Evolutionary conservation across 2,888 invertebrate genomes (phyloP), one percentile per base, ranked within the genome.

Genomic region (Drosophila rubida): DNA sequence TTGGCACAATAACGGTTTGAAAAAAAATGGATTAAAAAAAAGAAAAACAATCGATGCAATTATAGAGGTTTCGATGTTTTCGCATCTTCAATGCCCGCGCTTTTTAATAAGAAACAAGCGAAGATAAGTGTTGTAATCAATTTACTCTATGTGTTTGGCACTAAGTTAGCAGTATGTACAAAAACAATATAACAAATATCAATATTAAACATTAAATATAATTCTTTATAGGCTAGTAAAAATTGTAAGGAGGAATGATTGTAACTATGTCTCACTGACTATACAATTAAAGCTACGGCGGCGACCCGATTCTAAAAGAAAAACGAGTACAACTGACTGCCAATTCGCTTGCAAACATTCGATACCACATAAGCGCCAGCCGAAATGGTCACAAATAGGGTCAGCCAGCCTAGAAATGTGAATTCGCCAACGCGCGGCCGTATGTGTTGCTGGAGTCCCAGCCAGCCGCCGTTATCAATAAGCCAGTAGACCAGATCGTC

Each of bases 401-500:
- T 91, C 50, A 92, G 66, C 89, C 91, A 90, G 65, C 90, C 91
- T 1, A 92, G 80, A 75, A 92, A 90, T 59, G 91, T 90, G 61
- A 91, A 88, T 70, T 90, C 87, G 5, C 89, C 88, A 8, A 77
- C 80, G 30, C 87, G 87, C 9, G 91, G 91, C 8, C 89, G 72
- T 45, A 91, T 91, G 48, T 92, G 91, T 62, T 91, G 87, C 51
- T 91, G 90, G 13, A 92, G 66, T 14, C 92, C 92, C 60, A 88
- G 64, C 97, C 97, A 97, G 91, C 97, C 97, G 23, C 97, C 97
- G 86, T 96, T 96, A 41, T 94, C 93, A 42, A 95, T 95, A 23
- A 97, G 94, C 97, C 97, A 97, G 1, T 94, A 91, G 19, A 90
- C 89, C 46, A 96, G 92, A 80, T 95, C 94, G 68, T 95, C 94